Percentiles rank a stretch among this genome's conserved stretches.
phyloP scores from a whole-genome alignment of 2,113 vertebrate species.

The Carassius gibelio region DNA sequence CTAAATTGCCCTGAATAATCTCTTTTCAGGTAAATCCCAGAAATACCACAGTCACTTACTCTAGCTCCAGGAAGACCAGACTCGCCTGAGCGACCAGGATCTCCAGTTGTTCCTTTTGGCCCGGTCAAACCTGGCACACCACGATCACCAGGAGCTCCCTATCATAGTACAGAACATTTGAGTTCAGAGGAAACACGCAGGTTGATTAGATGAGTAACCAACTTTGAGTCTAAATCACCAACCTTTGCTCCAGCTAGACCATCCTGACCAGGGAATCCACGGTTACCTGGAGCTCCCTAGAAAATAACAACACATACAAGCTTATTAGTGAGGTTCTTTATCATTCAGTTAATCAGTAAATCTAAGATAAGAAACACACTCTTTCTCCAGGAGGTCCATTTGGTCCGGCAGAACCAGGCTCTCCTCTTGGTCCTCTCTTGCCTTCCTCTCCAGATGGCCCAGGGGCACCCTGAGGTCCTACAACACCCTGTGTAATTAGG shows the following conservation, averaged over 20 bases:
- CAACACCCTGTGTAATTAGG: conserved; percentile 77
- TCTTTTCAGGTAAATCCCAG: not conserved
- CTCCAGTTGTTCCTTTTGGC: conserved; percentile 87
- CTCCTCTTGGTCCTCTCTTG: conserved; percentile 92
- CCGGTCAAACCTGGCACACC: conserved; percentile 86
- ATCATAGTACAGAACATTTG: conserved; percentile 27
- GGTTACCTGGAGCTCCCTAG: conserved; percentile 93
- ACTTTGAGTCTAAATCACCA: conserved; percentile 49
- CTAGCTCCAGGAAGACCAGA: conserved; percentile 93
- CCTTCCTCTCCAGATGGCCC: conserved; percentile 93
- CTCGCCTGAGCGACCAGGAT: conserved; percentile 92
- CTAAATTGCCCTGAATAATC: not conserved
- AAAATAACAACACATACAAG: conserved; percentile 38
- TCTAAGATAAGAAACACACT: conserved; percentile 71
- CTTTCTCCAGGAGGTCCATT: conserved; percentile 92
- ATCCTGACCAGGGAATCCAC: conserved; percentile 96
- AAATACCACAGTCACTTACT: conserved; percentile 73
- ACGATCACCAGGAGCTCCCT: conserved; percentile 94
- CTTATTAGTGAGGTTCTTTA: not conserved
- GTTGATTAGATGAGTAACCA: not conserved
- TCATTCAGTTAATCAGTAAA: not conserved
- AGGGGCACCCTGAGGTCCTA: conserved; percentile 85
- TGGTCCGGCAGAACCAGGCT: conserved; percentile 89
- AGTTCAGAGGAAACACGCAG: conserved; percentile 3
- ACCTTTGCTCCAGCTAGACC: conserved; percentile 96